These are phyloP conservation scores for Notiomystis cincta DNA, from an alignment of 2,113 vertebrate genomes.

Conservation along the genomic window DNA sequence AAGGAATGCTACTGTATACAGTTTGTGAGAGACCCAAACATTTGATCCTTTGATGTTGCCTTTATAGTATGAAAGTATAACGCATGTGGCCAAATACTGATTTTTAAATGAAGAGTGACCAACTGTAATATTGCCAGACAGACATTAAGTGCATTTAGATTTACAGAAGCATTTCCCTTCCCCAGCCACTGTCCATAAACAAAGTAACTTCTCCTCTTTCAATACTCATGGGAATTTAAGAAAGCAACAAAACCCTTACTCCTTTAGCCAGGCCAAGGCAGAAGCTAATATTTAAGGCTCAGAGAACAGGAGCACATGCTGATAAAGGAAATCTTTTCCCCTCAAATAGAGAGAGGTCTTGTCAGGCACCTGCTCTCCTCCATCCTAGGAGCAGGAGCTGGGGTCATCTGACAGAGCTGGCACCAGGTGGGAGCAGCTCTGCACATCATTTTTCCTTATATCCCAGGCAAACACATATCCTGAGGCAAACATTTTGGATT, in stretches of 20 bases:
- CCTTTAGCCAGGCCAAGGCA: constrained; percentile 46
- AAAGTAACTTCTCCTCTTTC: background rate
- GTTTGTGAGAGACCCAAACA: background rate
- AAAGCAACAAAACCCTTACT: background rate
- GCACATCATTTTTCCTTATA: background rate
- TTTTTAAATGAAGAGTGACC: background rate
- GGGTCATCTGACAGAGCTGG: too few species aligned
- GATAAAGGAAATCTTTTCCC: background rate
- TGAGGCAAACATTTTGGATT: background rate
- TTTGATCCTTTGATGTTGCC: background rate
- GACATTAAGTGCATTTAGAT: background rate
- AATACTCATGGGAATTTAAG: background rate
- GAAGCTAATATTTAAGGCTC: constrained; percentile 25
- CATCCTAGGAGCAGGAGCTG: background rate
- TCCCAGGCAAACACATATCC: background rate
- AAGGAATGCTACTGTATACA: background rate
- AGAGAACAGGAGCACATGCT: background rate
- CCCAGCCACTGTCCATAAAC: background rate
- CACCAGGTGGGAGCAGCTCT: background rate
- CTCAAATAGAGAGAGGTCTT: background rate
- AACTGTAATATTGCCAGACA: background rate
- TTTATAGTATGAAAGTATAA: background rate
- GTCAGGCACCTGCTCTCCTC: background rate
- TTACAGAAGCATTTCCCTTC: background rate
- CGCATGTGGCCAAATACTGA: background rate